phyloP scores from a whole-genome alignment of 2,113 vertebrate genomes.

The Alouatta palliata region DNA sequence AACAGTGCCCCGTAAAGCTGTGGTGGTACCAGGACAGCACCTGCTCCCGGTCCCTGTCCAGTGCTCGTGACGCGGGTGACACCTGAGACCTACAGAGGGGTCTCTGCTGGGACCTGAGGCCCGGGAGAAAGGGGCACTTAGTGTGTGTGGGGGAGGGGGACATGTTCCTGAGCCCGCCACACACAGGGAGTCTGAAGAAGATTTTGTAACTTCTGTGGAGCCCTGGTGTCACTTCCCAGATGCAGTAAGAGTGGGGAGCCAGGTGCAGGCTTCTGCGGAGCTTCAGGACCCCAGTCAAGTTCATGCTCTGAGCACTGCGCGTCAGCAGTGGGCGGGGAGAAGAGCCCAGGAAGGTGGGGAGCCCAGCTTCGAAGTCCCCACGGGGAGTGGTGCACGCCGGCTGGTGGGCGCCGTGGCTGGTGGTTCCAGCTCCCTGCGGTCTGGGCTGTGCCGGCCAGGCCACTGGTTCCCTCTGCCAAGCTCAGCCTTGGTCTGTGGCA shows the following conservation, averaged over 20 bases:
- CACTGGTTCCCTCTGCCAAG: neutral
- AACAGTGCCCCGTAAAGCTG: too few species aligned
- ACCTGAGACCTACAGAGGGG: neutral
- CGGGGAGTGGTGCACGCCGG: accelerated
- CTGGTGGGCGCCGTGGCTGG: neutral
- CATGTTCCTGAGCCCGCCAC: neutral
- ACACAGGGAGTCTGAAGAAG: neutral
- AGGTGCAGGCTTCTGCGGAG: neutral
- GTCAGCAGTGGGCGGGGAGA: neutral
- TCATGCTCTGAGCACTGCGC: neutral
- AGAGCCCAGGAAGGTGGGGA: neutral
- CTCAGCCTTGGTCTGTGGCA: neutral
- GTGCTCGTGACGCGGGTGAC: neutral
- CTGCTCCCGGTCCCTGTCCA: neutral
- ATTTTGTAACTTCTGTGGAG: neutral
- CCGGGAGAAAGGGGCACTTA: neutral
- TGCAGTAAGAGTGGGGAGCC: neutral
- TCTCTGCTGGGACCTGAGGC: accelerated
- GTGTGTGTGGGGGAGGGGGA: neutral
- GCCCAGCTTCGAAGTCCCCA: too few species aligned
- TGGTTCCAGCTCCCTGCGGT: neutral
- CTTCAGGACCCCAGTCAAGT: neutral
- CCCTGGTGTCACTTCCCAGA: neutral
- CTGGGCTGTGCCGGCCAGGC: neutral
- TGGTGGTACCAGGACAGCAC: neutral